These are phyloP conservation scores for Cichladusa arquata DNA, from an alignment of 2,113 vertebrate genomes.

Conservation along the genomic window DNA sequence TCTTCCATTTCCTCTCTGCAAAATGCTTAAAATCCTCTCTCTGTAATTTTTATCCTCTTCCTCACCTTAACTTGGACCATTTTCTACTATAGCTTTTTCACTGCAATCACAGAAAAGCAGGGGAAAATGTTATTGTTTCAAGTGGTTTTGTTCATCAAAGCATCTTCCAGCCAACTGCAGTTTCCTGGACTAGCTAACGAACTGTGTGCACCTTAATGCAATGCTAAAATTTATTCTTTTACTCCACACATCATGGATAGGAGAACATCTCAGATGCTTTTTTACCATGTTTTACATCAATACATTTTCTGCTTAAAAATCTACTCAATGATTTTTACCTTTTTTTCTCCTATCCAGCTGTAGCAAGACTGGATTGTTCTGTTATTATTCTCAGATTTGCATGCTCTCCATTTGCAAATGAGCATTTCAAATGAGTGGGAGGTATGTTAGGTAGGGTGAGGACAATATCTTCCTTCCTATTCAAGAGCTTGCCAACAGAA, in stretches of 20 bases:
- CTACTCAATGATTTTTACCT: background rate
- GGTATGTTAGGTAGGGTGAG: conserved; percentile 57
- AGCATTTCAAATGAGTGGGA: conserved; percentile 63
- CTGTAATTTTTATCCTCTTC: background rate
- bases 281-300: background rate
- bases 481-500: conserved; percentile 62
- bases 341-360: background rate
- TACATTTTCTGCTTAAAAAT: background rate
- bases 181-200: background rate
- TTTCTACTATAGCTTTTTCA: background rate
- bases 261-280: background rate
- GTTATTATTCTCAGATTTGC: background rate
- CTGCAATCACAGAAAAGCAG: background rate
- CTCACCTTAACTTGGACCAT: background rate
- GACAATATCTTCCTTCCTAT: conserved; percentile 62
- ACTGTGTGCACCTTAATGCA: background rate
- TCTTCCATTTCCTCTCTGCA: background rate
- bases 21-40: background rate
- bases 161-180: background rate
- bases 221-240: background rate
- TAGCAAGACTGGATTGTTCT: background rate
- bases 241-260: background rate
- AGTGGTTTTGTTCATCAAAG: background rate
- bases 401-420: conserved; percentile 19
- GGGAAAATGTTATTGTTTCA: background rate